Conservation (phyloP, 2,888 invertebrate species). For the Ophraella communa region DNA sequence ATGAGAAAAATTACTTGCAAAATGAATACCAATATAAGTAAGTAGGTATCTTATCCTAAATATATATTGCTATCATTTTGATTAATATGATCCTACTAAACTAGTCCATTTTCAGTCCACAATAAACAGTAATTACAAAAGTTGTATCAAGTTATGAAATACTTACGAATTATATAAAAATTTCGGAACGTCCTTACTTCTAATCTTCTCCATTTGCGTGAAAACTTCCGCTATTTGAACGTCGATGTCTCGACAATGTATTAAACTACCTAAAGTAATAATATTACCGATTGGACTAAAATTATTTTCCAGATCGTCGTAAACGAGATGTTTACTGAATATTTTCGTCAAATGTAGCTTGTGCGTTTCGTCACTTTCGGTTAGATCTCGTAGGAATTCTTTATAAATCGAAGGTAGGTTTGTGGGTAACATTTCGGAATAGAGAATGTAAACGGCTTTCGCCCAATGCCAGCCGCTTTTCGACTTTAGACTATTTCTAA, state of each 20-base stretch:
- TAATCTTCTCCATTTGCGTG: slow-evolving; percentile 45
- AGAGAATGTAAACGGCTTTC: slow-evolving; percentile 44
- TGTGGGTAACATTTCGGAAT: slow-evolving; percentile 40
- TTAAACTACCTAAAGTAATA: slow-evolving; percentile 46
- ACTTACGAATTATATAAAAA: slow-evolving; percentile 46
- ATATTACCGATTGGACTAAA: slow-evolving; percentile 43
- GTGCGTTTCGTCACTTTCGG: slow-evolving; percentile 29
- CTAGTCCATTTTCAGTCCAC: too few species aligned
- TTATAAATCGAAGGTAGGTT: slow-evolving; percentile 37
- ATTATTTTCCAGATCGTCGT: slow-evolving; percentile 45
- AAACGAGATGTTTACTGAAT: slow-evolving; percentile 47
- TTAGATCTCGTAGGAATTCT: slow-evolving; percentile 38
- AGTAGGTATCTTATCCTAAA: too few species aligned
- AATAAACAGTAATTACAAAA: not conserved
- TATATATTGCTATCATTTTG: too few species aligned
- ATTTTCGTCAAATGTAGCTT: slow-evolving; percentile 51
- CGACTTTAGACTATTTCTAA: slow-evolving; percentile 42
- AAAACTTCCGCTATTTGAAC: slow-evolving; percentile 55
- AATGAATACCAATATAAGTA: too few species aligned
- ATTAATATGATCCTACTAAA: too few species aligned
- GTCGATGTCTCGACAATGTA: slow-evolving; percentile 51
- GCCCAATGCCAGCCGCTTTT: slow-evolving; percentile 50
- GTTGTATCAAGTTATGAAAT: not conserved
- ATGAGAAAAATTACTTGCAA: too few species aligned
- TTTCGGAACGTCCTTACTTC: slow-evolving; percentile 43